Conservation (phyloP, 2,113 vertebrate species). For the cat (Felis catus) region F.catus_Fca126_mat1.0 CM031412.1:33227001-33227500, state of each 20-base stretch:
- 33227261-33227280: background rate
- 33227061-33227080: accelerated
- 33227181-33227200: too few relatives aligned
- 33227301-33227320: background rate
- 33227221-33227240: background rate
- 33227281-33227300: background rate
- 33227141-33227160: too few relatives aligned
- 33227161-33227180: too few relatives aligned
- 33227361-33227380: background rate
- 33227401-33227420: background rate
- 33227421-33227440: background rate
- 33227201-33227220: too few relatives aligned
- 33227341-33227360: background rate
- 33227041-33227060: accelerated
- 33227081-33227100: too few relatives aligned
- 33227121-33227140: too few relatives aligned
- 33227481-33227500: background rate
- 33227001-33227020: too few relatives aligned
- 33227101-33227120: too few relatives aligned
- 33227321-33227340: background rate
- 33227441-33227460: background rate
- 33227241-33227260: background rate
- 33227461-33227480: background rate
- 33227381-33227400: background rate
- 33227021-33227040: too few relatives aligned